phyloP scores from a whole-genome alignment of 2,113 vertebrate species.

The Hippolais icterina region DNA sequence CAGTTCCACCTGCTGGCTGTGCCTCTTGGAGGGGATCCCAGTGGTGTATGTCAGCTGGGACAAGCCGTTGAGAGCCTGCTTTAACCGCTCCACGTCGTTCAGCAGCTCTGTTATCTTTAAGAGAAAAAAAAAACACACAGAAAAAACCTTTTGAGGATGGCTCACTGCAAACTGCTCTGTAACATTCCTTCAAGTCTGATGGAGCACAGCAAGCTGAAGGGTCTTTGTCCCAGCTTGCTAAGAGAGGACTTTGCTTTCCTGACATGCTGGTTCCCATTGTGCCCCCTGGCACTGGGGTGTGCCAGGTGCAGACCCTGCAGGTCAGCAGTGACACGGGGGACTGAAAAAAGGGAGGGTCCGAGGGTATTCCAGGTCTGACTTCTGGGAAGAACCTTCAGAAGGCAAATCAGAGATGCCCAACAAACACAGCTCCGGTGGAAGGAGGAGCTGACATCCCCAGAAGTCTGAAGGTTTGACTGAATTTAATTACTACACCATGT shows the following conservation, averaged over 20 bases:
- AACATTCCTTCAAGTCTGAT: neutral
- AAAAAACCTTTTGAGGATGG: neutral
- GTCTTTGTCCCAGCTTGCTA: neutral
- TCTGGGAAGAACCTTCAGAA: neutral
- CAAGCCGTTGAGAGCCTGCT: constrained; percentile 89
- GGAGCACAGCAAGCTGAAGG: neutral
- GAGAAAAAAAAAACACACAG: neutral
- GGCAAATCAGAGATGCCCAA: neutral
- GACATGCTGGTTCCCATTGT: neutral
- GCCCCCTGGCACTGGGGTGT: neutral
- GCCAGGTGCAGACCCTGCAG: neutral
- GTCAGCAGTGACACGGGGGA: accelerated
- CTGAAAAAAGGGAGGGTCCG: neutral
- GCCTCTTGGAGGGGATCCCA: constrained; percentile 84
- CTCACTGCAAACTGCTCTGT: neutral
- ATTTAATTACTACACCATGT: neutral
- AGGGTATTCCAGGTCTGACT: neutral
- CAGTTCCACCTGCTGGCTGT: constrained; percentile 83
- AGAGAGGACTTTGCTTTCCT: neutral
- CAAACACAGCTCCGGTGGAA: neutral
- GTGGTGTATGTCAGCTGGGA: constrained; percentile 89
- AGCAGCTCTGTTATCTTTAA: constrained; percentile 90
- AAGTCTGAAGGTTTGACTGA: neutral
- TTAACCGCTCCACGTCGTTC: constrained; percentile 89
- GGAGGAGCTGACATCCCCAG: accelerated